Evolutionary conservation across 1,140 invertebrate genomes (phyloP), one percentile per base, ranked within the genome.

Genomic region (Ladona fulva): DNA sequence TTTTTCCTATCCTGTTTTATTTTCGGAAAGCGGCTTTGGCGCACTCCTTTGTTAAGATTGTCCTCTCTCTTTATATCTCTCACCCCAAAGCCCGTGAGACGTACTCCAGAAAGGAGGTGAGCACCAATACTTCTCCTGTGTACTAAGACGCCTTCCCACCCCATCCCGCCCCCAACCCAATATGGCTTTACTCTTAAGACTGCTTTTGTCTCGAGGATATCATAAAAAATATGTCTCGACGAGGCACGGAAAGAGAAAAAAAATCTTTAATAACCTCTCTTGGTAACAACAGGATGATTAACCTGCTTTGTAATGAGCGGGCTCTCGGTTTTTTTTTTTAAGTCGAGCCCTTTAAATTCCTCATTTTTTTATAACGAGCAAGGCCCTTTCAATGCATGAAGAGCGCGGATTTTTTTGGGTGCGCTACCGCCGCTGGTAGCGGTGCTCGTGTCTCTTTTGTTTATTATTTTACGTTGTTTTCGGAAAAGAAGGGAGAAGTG

Each of bases 251-350:
- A 22, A 66, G 52, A 66, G 1, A 37, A 37, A 37, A 37, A 66
- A 66, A 66, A 66, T 12, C 52, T 66, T 66, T 66, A 66, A 66
- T 66, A 66, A 66, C 52, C 52, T 66, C 52, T 66, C 52, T 66
- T 12, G 52, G 52, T 66, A 66, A 66, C 52, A 66, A 66, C 52
- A 66, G 52, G 52, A 66, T 66, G 52, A 66, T 66, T 66, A 66
- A 66, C 52, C 52, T 66, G 3, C 52, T 66, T 66, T 66, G n/a
- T 66, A 66, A 66, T 66, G 52, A 66, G 52, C 52, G 52, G n/a
- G 52, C 52, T 66, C 52, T 66, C 52, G n/a, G 3, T 66, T 66
- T 5, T 66, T 66, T 66, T 66, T 66, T 66, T 19, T 66, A 6
- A 19, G 44, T 52, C 10, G 10, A 66, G 52, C 5, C 29, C 29